phyloP scores from a whole-genome alignment of 2,888 invertebrate species.

The Cosmia pyralina region DNA sequence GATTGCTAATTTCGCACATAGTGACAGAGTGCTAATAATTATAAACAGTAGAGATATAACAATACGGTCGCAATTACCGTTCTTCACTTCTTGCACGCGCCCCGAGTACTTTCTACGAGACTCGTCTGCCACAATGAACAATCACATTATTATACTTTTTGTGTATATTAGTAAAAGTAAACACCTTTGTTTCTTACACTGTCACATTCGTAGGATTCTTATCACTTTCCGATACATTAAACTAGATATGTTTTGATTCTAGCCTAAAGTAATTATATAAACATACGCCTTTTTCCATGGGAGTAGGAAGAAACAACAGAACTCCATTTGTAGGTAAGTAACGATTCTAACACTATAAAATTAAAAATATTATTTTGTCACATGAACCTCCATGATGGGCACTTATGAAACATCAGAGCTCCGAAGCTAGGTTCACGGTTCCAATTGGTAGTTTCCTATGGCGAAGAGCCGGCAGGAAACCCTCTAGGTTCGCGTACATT shows the following conservation, averaged over 20 bases:
- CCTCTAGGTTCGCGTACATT: too few species aligned
- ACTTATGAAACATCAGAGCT: too few species aligned
- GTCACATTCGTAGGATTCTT: conserved; percentile 34
- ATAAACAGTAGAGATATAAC: conserved; percentile 70
- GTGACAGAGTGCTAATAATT: conserved; percentile 55
- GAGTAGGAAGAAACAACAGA: neutral
- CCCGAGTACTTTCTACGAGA: conserved; percentile 83
- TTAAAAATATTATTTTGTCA: too few species aligned
- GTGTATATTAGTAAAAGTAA: conserved; percentile 81
- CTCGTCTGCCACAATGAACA: conserved; percentile 80
- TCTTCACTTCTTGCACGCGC: conserved; percentile 77
- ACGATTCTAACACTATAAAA: neutral
- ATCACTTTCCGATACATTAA: conserved; percentile 47
- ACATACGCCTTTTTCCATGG: neutral
- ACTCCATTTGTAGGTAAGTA: neutral
- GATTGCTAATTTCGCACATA: conserved; percentile 58
- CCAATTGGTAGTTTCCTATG: too few species aligned
- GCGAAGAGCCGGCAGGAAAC: too few species aligned
- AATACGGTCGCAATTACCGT: conserved; percentile 81
- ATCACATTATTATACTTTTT: conserved; percentile 83
- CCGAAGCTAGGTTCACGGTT: too few species aligned
- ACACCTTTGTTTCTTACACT: conserved; percentile 64
- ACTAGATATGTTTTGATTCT: conserved; percentile 1
- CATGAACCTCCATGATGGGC: too few species aligned
- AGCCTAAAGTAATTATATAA: neutral